Conservation (phyloP, 2,888 invertebrate genomes). For the Mythimna vitellina region DNA sequence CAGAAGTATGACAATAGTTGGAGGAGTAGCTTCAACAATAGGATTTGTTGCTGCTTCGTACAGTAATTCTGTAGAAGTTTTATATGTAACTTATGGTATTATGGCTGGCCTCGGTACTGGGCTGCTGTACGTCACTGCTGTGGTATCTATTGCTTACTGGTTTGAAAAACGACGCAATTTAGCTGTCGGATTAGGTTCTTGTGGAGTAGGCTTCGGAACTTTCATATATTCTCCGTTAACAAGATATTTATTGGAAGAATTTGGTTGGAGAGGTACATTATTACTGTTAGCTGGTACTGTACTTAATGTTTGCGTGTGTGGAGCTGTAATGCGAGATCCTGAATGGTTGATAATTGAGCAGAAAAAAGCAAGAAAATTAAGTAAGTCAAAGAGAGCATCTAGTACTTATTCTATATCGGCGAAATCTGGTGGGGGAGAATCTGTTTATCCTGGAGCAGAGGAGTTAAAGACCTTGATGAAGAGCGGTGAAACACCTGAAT, state of each 20-base stretch:
- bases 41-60: conserved; percentile 95
- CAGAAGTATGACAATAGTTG: conserved; percentile 93
- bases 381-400: conserved; percentile 89
- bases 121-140: conserved; percentile 96
- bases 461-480: conserved; percentile 93
- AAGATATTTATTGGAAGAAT: conserved; percentile 93
- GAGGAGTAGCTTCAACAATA: conserved; percentile 93
- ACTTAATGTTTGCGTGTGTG: conserved; percentile 96
- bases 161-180: conserved; percentile 96
- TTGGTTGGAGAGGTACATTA: conserved; percentile 95
- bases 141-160: conserved; percentile 98
- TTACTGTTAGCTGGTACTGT: conserved; percentile 95
- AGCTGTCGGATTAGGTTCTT: conserved; percentile 96
- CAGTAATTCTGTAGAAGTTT: conserved; percentile 93
- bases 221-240: conserved; percentile 96
- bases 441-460: conserved; percentile 92
- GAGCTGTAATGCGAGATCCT: conserved; percentile 96
- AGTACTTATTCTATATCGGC: conserved; percentile 89
- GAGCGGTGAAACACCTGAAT: conserved; percentile 93
- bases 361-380: conserved; percentile 89
- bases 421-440: conserved; percentile 88
- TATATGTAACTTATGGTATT: conserved; percentile 96
- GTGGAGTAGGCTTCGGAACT: conserved; percentile 97
- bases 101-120: conserved; percentile 96
- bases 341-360: conserved; percentile 94